Conservation (phyloP, 2,113 vertebrate genomes). For the Hiodon tergisus region DNA sequence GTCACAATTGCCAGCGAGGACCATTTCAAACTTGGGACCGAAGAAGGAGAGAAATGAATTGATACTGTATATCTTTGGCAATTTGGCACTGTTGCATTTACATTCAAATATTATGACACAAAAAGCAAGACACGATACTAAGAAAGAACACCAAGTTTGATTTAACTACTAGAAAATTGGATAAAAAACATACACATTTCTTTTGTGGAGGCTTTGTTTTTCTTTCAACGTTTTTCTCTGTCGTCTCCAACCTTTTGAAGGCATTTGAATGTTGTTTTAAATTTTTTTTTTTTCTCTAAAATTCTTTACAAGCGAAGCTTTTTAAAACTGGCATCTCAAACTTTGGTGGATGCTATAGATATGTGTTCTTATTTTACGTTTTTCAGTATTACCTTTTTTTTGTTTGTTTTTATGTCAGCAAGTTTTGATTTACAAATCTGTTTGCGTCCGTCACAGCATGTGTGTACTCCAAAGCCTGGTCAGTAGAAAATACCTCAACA, state of each 20-base stretch:
- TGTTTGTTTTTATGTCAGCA: slow-evolving; percentile 27
- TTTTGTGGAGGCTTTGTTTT: slow-evolving; percentile 60
- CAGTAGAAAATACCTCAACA: slow-evolving; percentile 19
- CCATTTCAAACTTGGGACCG: slow-evolving; percentile 68
- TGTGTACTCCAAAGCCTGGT: not conserved
- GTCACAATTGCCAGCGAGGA: slow-evolving; percentile 54
- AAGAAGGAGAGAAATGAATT: slow-evolving; percentile 45
- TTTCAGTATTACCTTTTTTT: slow-evolving; percentile 31
- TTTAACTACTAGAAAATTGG: slow-evolving; percentile 96
- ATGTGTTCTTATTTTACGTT: slow-evolving; percentile 51
- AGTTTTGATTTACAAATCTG: slow-evolving; percentile 22
- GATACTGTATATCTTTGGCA: slow-evolving; percentile 95
- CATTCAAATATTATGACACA: slow-evolving; percentile 98
- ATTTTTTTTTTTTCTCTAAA: slow-evolving; percentile 53
- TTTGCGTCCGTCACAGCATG: slow-evolving; percentile 8
- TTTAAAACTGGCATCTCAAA: slow-evolving; percentile 81
- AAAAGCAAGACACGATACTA: slow-evolving; percentile 83
- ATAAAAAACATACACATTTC: slow-evolving; percentile 98
- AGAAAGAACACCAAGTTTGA: slow-evolving; percentile 86
- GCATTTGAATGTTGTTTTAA: slow-evolving; percentile 65
- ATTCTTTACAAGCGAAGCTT: slow-evolving; percentile 60
- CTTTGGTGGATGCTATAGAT: slow-evolving; percentile 85
- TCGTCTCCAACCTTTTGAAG: slow-evolving; percentile 72
- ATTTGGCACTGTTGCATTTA: slow-evolving; percentile 99
- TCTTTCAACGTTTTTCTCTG: slow-evolving; percentile 50